A percentile compares a stretch with the other conserved stretches of the same genome.
These are phyloP conservation scores for Chrysemys picta DNA, from an alignment of 2,113 vertebrate species.

Conservation along the genomic window DNA sequence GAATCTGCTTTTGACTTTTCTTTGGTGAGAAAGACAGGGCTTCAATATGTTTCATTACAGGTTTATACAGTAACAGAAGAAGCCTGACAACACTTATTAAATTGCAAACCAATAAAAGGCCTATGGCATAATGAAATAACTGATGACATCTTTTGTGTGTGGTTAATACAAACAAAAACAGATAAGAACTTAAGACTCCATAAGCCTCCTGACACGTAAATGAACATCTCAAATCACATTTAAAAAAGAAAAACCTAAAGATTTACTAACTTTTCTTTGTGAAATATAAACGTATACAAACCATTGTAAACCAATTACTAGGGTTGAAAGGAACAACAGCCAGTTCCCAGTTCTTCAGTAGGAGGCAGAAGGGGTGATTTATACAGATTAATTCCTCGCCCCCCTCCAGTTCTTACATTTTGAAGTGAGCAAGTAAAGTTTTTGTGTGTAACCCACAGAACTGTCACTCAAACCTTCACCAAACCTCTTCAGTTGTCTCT, in stretches of 20 bases:
- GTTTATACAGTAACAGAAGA: background rate
- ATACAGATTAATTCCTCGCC: background rate
- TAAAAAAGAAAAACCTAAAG: background rate
- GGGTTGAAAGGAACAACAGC: background rate
- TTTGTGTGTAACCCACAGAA: background rate
- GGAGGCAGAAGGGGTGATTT: background rate
- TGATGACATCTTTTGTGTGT: conserved; percentile 4
- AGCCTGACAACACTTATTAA: background rate
- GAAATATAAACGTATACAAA: background rate
- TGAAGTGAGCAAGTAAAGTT: background rate
- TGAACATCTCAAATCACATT: background rate
- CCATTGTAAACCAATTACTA: background rate
- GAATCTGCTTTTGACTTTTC: background rate
- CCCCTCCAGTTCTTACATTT: background rate
- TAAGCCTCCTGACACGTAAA: background rate
- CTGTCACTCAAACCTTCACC: background rate
- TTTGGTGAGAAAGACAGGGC: background rate
- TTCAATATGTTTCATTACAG: background rate
- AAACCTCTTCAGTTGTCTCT: background rate
- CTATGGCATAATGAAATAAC: background rate
- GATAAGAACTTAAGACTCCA: background rate
- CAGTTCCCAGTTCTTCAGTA: background rate
- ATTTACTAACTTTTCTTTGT: background rate
- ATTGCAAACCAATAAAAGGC: background rate
- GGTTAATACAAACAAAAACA: background rate